Evolutionary conservation across 2,113 vertebrate species (phyloP), one percentile per base, ranked within the genome.

Genomic region (Indri indri): DNA sequence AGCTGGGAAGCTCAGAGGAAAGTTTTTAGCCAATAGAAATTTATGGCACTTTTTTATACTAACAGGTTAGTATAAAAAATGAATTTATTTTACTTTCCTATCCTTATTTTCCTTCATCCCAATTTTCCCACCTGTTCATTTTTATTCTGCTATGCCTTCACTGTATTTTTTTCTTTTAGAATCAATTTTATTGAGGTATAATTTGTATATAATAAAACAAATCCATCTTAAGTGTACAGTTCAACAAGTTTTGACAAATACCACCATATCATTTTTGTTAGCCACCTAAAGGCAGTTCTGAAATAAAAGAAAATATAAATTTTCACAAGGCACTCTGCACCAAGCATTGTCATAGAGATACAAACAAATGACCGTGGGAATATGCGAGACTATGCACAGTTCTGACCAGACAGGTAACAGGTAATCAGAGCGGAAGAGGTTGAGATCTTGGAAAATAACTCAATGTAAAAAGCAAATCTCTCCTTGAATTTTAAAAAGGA

Each of bases 201-300:
- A 88, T 77, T 76, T 93, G 47, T 37, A 82, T 4, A 22, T 42
- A 94, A 79, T 89, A 87, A 90, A 76, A 74, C 61, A 45, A 92
- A 45, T 74, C 34, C 52, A 65, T 79, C 50, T 80, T 74, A 59
- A 76, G 47, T 66, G 9, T 47, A 71, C 23, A 61, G 10, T 32
- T 93, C 57, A 82, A 34, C 84, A 52, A 65, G 16, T 83, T 94
- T 96, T 84, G 63, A 88, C 74, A 95, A 94, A 76, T 90, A 66
- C 52, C 70, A 66, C 47, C 32, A 5, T 42, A 42, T 85, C 25
- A 3, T 59, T 90, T 92, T 66, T 96, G 86, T 88, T 81, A 94
- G n/a, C 25, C 20, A 90, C 71, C 89, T 94, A 68, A 95, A 89
- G 90, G 71, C 37, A 68, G 32, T 96, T 94, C 71, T 93, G 91